phyloP scores from a whole-genome alignment of 2,113 vertebrate species.

The Ammospiza nelsoni region DNA sequence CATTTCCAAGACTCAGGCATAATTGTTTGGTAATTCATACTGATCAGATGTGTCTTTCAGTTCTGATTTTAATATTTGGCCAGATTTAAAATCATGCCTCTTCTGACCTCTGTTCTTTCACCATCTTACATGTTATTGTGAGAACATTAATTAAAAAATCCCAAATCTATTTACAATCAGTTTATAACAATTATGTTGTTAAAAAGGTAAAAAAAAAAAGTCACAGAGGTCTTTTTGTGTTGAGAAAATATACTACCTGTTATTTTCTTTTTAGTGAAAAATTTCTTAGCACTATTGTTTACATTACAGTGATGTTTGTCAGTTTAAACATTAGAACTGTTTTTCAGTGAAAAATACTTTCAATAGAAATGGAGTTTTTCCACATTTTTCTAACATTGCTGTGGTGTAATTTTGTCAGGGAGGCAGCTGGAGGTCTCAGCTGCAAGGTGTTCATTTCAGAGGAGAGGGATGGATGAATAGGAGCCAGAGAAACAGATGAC shows the following conservation, averaged over 20 bases:
- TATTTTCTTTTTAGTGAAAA: background rate
- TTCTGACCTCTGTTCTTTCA: background rate
- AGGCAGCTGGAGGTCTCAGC: background rate
- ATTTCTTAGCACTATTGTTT: background rate
- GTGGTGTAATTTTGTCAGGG: background rate
- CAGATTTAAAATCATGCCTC: background rate
- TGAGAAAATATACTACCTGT: background rate
- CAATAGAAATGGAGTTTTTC: background rate
- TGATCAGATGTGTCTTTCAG: background rate
- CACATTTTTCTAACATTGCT: background rate
- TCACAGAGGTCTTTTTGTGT: background rate
- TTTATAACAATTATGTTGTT: background rate
- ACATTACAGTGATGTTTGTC: background rate
- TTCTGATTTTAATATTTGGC: background rate
- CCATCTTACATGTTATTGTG: rapidly evolving
- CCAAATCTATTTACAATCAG: background rate
- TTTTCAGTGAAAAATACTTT: background rate
- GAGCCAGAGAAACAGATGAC: background rate
- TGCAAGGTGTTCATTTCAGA: background rate
- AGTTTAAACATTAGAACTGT: background rate
- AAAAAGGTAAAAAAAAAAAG: background rate
- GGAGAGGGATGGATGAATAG: background rate
- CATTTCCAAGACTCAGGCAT: background rate
- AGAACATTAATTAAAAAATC: background rate
- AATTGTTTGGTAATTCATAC: background rate